Base-by-base conservation (phyloP, 2,113 vertebrate species). In the Zosterops lateralis region DNA sequence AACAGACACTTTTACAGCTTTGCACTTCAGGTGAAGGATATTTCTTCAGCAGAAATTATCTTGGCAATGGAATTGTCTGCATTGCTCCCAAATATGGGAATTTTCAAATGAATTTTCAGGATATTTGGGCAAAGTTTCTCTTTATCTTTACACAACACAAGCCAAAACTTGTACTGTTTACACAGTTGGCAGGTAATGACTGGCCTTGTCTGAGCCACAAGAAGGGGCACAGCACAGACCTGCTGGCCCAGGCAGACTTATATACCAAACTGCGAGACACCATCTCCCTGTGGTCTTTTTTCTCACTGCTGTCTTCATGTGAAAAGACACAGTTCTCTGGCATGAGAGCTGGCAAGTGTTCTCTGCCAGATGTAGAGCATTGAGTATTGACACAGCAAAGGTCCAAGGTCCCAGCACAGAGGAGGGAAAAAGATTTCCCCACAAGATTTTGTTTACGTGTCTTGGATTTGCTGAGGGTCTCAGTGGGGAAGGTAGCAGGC, bases 51-150 rank as follows among this genome's bases (percentile, higher is more conserved):
- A n/a, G 18, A 4, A 19, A 10, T 61, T 66, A 34, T 58, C 51
- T 31, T 72, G 53, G 22, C 18, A 40, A 45, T 57, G 34, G 47
- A 66, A 61, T 1, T 3, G 18, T 66, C n/a, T 0, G 0, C 0
- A 1, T 53, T 71, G 51, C 15, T 24, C 17, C 17, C 7, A 60
- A 48, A 65, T 9, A 25, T 4, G 54, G 7, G 16, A 36, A 45
- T 89, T 92, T 95, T 38, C 14, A 72, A 79, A 38, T 5, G 11
- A 14, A 48, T 57, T 80, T 76, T 15, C 32, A 74, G 42, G 15
- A n/a, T 68, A 45, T 62, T 70, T 50, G 61, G 32, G 10, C 3
- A 42, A 42, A 57, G 8, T 32, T 36, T 89, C 17, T 62, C 21
- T 57, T 60, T 6, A 17, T 40, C 40, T 61, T 48, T 25, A 31